Evolutionary conservation across 2,888 invertebrate genomes (phyloP), one percentile per base, ranked within the genome.

Genomic region (Drosophila austrosaltans): DNA sequence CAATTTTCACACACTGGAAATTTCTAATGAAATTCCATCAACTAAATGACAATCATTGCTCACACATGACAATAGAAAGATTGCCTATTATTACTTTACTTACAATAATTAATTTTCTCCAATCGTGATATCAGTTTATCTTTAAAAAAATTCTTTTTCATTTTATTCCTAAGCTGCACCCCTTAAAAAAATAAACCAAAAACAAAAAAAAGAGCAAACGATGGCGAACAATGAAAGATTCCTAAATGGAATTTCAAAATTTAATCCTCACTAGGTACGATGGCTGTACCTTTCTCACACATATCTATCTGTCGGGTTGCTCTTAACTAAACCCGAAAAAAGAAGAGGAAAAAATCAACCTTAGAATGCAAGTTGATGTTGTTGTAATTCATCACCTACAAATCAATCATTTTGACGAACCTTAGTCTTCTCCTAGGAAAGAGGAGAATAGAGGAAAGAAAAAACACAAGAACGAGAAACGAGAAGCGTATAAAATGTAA

Each of bases 401-500:
- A 90, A 90, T 90, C 90, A 90, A 90, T 91, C 91, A 91, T 91
- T 91, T 90, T 91, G 91, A 91, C 90, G 91, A 91, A 90, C 77
- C 87, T 57, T 78, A 83, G 82, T 83, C 83, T 76, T 6, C 36
- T 36, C 7, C 81, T 84, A 77, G 78, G 77, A 76, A 56, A 40
- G 25, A 36, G 36, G 36, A 36, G 36, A 48, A 40, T 40, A n/a
- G 72, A 62, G 67, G 53, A 65, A 72, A 66, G 57, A 63, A 61
- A 57, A 56, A 67, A 66, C 65, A 58, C 42, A 64, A 63, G 48
- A 66, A 53, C n/a, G 25, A 64, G 44, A 53, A 54, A 30, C 67
- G 69, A 66, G 66, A 66, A 63, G 58, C 85, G 77, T 82, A 87
- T 87, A 87, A 87, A 83, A 82, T 83, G 79, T 82, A 78, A 73